phyloP scores from a whole-genome alignment of 2,113 vertebrate genomes.

The Rhodinocichla rosea region DNA sequence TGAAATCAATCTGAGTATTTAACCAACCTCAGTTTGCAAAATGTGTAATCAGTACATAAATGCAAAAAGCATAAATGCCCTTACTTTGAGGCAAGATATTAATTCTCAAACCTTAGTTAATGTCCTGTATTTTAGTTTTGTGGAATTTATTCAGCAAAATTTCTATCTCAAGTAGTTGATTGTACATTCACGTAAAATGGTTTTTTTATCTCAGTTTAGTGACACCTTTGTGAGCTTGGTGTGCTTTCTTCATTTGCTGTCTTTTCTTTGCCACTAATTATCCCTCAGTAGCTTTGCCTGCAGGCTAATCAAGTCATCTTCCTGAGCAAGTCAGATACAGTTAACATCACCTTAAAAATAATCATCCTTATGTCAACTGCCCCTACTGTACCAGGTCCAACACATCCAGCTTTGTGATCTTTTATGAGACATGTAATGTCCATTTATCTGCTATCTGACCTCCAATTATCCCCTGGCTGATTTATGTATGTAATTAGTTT shows the following conservation, averaged over 20 bases:
- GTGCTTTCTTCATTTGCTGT: background rate
- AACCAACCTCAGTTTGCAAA: background rate
- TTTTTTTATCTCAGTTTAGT: background rate
- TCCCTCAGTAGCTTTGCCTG: background rate
- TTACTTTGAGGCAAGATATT: background rate
- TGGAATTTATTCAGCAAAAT: background rate
- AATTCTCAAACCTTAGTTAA: background rate
- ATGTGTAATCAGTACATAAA: background rate
- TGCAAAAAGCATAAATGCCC: background rate
- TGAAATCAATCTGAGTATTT: background rate
- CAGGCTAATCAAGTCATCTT: background rate
- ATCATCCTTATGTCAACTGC: background rate
- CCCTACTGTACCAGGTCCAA: background rate
- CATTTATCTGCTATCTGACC: background rate
- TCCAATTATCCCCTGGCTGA: background rate
- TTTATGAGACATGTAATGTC: background rate
- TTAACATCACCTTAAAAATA: slow-evolving; percentile 3
- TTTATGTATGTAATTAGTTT: background rate
- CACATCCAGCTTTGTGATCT: background rate
- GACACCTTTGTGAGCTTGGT: background rate
- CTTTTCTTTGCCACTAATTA: background rate
- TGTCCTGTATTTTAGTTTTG: background rate
- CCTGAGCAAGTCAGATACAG: background rate
- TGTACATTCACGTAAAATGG: background rate
- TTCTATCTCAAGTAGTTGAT: background rate